These are phyloP conservation scores for Scaptomyza montana DNA, from an alignment of 1,140 invertebrate genomes.

Conservation along the genomic window DNA sequence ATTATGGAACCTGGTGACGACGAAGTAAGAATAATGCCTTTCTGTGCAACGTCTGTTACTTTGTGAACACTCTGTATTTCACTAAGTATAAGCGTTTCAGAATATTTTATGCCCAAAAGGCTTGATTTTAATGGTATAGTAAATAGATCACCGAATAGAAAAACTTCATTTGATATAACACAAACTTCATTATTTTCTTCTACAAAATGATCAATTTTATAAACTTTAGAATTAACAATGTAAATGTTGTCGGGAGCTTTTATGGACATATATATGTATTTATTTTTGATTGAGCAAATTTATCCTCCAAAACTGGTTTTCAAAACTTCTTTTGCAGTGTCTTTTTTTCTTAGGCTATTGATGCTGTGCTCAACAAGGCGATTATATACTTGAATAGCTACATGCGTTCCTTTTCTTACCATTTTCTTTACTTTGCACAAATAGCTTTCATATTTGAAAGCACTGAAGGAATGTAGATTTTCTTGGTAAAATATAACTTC, in stretches of 20 bases:
- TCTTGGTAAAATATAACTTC: too few species aligned
- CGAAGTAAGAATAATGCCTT: too few species aligned
- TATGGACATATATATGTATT: constrained; percentile 12
- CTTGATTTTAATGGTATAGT: constrained; percentile 11
- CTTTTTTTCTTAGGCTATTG: constrained; percentile 11
- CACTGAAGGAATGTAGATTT: too few species aligned
- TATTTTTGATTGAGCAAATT: constrained; percentile 7
- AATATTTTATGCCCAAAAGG: constrained; percentile 20
- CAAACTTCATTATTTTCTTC: constrained; percentile 32
- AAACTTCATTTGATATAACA: constrained; percentile 27
- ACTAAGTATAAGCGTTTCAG: too few species aligned
- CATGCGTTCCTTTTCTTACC: constrained; percentile 27
- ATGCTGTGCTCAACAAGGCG: constrained; percentile 17
- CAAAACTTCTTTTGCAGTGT: background rate
- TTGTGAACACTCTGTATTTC: too few species aligned
- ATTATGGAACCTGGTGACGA: too few species aligned
- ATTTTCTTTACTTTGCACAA: constrained; percentile 8
- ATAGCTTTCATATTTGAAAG: too few species aligned
- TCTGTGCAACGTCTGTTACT: too few species aligned
- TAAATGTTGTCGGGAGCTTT: background rate
- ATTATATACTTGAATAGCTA: constrained; percentile 24
- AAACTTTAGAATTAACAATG: constrained; percentile 12
- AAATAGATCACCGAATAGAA: background rate
- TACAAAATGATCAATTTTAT: constrained; percentile 15
- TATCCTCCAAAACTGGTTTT: background rate